Conservation (phyloP, 1,140 invertebrate species). For the Acromyrmex echinatior region DNA sequence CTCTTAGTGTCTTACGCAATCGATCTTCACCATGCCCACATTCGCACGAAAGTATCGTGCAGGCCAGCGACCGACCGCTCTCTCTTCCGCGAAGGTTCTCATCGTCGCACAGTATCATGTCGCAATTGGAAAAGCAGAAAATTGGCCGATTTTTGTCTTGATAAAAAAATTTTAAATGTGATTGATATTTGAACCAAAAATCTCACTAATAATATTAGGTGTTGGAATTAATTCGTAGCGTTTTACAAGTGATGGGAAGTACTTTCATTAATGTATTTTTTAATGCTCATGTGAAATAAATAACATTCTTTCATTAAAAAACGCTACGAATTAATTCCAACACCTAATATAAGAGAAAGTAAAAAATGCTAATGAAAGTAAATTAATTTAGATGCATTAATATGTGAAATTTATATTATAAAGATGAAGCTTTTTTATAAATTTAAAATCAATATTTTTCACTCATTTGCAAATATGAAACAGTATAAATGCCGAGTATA, state of each 20-base stretch:
- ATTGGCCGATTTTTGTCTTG: not conserved
- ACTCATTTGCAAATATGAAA: not conserved
- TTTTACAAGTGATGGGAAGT: too few relatives aligned
- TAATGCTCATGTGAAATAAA: too few relatives aligned
- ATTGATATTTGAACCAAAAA: not conserved
- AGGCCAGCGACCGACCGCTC: conserved; percentile 70
- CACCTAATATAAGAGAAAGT: not conserved
- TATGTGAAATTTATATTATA: not conserved
- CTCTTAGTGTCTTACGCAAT: conserved; percentile 72
- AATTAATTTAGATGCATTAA: not conserved
- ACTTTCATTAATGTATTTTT: too few relatives aligned
- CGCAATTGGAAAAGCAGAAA: conserved; percentile 29
- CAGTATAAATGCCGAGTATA: too few relatives aligned
- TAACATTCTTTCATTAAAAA: too few relatives aligned
- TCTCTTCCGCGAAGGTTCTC: conserved; percentile 77
- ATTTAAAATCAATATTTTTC: not conserved
- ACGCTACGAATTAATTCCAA: too few relatives aligned
- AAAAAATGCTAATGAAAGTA: too few relatives aligned
- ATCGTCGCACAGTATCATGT: conserved; percentile 23
- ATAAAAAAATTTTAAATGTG: not conserved
- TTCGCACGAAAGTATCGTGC: conserved; percentile 63
- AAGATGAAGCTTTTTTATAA: not conserved
- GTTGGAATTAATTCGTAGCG: too few relatives aligned
- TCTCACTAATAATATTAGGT: not conserved
- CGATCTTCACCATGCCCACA: conserved; percentile 51